These are phyloP conservation scores for Ceyx cyanopectus DNA, from an alignment of 2,113 vertebrate species.

Conservation along the genomic window DNA sequence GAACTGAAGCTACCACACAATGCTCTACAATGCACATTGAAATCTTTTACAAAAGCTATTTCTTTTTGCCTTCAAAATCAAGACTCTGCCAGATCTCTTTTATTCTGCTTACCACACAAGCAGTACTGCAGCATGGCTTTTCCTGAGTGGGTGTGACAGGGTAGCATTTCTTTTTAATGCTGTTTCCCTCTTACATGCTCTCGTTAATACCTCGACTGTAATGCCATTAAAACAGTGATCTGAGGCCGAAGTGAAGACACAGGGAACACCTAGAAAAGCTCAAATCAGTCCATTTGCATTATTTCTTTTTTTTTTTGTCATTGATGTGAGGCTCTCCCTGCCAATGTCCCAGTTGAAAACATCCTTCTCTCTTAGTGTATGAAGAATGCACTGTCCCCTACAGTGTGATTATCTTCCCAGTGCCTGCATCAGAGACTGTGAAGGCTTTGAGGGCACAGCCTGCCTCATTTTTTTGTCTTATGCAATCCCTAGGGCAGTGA, in stretches of 20 bases:
- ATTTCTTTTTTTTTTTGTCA: neutral
- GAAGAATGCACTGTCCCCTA: neutral
- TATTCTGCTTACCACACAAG: slow-evolving; percentile 17
- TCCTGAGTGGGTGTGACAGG: neutral
- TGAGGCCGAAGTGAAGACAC: neutral
- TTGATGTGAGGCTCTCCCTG: neutral
- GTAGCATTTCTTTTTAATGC: neutral
- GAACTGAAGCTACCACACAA: slow-evolving; percentile 7
- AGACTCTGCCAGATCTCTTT: slow-evolving; percentile 18
- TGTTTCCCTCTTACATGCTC: neutral
- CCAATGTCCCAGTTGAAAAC: neutral
- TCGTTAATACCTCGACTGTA: neutral
- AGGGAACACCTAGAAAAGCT: neutral
- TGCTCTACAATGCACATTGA: slow-evolving; percentile 18
- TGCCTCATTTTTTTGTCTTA: neutral
- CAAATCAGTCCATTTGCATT: neutral
- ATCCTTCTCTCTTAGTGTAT: neutral
- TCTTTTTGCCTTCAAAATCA: neutral
- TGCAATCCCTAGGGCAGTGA: neutral
- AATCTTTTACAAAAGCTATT: neutral
- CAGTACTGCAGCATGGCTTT: slow-evolving; percentile 1
- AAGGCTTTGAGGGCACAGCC: neutral
- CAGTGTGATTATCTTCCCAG: neutral
- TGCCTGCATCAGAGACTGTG: neutral
- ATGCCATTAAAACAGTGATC: neutral